Conservation (phyloP, 2,113 vertebrate species). For the Zosterops hypoxanthus region DNA sequence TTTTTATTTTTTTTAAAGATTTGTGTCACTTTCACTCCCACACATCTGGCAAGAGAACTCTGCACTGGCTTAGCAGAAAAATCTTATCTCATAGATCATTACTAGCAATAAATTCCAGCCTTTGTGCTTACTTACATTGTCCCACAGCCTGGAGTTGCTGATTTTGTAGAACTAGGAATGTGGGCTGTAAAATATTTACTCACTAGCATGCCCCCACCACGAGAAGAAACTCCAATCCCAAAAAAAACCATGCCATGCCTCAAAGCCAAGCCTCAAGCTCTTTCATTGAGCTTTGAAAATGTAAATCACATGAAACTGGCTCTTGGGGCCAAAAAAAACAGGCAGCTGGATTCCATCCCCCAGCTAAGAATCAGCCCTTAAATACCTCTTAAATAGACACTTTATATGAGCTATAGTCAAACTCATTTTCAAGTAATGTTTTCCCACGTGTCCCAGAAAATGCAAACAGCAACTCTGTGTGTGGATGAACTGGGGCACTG, state of each 20-base stretch:
- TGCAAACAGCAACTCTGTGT: neutral
- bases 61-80: slow-evolving; percentile 32
- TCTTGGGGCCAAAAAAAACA: slow-evolving; percentile 53
- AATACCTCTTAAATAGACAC: neutral
- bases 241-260: neutral
- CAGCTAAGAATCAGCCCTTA: slow-evolving; percentile 21
- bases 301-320: slow-evolving; percentile 18
- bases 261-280: neutral
- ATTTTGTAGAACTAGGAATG: slow-evolving; percentile 29
- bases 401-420: neutral
- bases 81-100: slow-evolving; percentile 65
- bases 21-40: slow-evolving; percentile 66
- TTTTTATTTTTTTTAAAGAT: neutral
- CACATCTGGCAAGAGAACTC: slow-evolving; percentile 57
- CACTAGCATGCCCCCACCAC: neutral
- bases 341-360: slow-evolving; percentile 48
- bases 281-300: slow-evolving; percentile 25
- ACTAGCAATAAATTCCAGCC: slow-evolving; percentile 55
- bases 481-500: neutral
- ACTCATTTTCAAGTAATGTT: neutral
- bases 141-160: neutral
- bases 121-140: slow-evolving; percentile 35
- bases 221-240: neutral
- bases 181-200: slow-evolving; percentile 36
- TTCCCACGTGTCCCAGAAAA: neutral